Base-by-base conservation (phyloP, 2,888 invertebrate species). In the Strigamia transsilvanica region DNA sequence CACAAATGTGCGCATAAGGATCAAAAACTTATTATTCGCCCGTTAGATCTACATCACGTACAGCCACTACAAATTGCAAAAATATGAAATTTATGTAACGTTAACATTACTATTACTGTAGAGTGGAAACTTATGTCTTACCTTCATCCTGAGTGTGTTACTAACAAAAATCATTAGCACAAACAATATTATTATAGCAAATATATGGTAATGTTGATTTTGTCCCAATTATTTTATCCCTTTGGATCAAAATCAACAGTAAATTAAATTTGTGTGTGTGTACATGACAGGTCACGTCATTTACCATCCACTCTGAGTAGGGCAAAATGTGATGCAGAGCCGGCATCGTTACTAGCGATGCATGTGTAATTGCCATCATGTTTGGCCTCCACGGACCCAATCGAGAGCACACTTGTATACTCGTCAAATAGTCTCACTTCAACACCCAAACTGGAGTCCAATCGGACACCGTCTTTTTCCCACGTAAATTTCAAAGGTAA, bases 401-500 rank as follows among this genome's bases (percentile, higher is more conserved):
- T 84, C 77, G 82, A 82, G 21, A 84, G 79, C 34, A 83, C 79
- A 77, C 84, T 84, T 5, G 83, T 80, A 80, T 80, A 83, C 79
- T 82, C 82, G 42, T 82, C 83, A 77, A 83, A 85, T 82, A 86
- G 85, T 82, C 85, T 85, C 42, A 86, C 85, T 77, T 84, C 84
- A 82, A 86, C 84, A 77, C 85, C 85, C 73, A 73, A 73, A 73
- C 73, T 23, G 51, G 86, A 86, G 10, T 87, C 86, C 78, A 90
- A 87, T 90, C 91, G 91, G 90, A 87, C 89, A 82, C 91, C 91
- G 87, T 94, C 93, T 87, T 93, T 92, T 86, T 91, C 91, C 95
- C 95, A 96, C 80, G 90, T 90, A 84, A 95, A 92, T 84, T 91
- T 91, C 84, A 96, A 90, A 1, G 95, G 95, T 85, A 92, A 91